Conservation (phyloP, 2,888 invertebrate species). For the Aphidius colemani region DNA sequence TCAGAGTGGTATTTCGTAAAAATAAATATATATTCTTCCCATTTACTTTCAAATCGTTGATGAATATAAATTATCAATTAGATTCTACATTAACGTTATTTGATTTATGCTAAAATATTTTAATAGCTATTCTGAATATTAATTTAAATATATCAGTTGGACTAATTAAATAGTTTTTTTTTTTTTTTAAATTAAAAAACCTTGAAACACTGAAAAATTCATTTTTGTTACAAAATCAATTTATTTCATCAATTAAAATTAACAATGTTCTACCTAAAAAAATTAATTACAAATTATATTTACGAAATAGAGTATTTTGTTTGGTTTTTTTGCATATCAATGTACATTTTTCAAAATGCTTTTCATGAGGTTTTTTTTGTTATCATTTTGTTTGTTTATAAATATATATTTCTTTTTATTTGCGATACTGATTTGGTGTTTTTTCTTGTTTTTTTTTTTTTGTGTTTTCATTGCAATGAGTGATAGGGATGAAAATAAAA, state of each 20-base stretch:
- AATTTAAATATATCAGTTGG: too few species aligned
- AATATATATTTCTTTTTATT: conserved; percentile 25
- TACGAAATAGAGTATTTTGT: conserved; percentile 42
- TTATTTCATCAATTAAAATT: conserved; percentile 44
- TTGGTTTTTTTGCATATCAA: conserved; percentile 36
- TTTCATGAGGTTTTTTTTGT: conserved; percentile 16
- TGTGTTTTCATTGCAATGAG: conserved; percentile 10
- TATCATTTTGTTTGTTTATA: conserved; percentile 37
- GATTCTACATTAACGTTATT: too few species aligned
- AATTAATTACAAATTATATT: conserved; percentile 32
- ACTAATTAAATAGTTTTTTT: too few species aligned
- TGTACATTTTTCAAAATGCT: conserved; percentile 21
- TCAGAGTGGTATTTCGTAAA: too few species aligned
- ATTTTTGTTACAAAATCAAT: conserved; percentile 52
- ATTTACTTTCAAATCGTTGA: too few species aligned
- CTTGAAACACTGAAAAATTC: too few species aligned
- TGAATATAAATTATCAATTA: too few species aligned
- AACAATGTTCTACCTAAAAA: conserved; percentile 30
- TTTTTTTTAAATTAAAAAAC: too few species aligned
- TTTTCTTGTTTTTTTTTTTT: conserved; percentile 15
- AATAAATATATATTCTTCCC: too few species aligned
- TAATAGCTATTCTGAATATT: too few species aligned
- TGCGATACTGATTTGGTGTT: conserved; percentile 1
- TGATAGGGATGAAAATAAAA: conserved; percentile 23
- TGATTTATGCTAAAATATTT: too few species aligned